These are phyloP conservation scores for Akabosia matsudoensis DNA, from an alignment of 1,140 invertebrate species.

Conservation along the genomic window DNA sequence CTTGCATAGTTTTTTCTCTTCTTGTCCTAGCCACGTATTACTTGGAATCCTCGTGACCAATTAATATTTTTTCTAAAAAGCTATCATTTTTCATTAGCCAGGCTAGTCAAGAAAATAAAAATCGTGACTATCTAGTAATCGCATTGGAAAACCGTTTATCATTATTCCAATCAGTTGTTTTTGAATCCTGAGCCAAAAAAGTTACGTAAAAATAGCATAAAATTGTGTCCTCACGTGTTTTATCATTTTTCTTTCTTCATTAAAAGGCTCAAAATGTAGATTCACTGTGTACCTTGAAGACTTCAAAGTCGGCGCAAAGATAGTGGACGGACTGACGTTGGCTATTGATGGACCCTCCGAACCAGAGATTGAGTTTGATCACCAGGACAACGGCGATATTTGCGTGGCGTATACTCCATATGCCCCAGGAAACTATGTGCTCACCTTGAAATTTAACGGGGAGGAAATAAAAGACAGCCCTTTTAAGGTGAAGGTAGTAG, in stretches of 20 bases:
- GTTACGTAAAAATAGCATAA: too few relatives aligned
- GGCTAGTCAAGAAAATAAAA: neutral
- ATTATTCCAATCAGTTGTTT: neutral
- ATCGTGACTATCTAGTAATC: neutral
- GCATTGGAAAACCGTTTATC: neutral
- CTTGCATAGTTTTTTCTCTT: neutral
- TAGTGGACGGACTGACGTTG: neutral
- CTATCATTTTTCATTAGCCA: too few relatives aligned
- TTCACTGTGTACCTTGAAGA: conserved; percentile 25
- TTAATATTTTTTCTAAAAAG: too few relatives aligned
- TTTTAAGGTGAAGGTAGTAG: conserved; percentile 18
- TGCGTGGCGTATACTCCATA: conserved; percentile 5
- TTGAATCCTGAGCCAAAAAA: too few relatives aligned
- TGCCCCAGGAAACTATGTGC: conserved; percentile 4
- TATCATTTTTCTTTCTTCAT: neutral
- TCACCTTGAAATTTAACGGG: conserved; percentile 17
- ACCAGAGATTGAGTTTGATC: conserved; percentile 24
- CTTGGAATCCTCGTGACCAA: too few relatives aligned
- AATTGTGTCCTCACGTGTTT: too few relatives aligned
- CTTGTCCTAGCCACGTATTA: too few relatives aligned
- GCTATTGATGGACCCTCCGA: conserved; percentile 18
- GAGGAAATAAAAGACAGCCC: conserved; percentile 21
- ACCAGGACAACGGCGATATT: conserved; percentile 24
- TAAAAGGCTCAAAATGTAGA: conserved; percentile 3
- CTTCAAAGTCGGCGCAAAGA: conserved; percentile 8